Evolutionary conservation across 1,140 invertebrate genomes (phyloP), one percentile per base, ranked within the genome.

Genomic region (Scaptodrosophila lebanonensis): DNA sequence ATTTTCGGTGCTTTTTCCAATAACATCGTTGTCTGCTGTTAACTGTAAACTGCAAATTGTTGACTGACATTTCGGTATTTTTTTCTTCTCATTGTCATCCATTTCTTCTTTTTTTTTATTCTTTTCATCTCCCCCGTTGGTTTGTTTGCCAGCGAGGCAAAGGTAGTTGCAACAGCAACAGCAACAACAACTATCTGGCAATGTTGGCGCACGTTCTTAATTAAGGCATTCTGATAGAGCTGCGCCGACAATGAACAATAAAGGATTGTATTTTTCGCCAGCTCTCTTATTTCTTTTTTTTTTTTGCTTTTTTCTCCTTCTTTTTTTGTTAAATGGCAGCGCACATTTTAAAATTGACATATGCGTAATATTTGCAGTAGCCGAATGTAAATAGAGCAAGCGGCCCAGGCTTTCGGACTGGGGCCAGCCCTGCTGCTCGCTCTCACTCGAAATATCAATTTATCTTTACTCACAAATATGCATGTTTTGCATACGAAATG

Each of bases 401-500:
- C n/a, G n/a, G n/a, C n/a, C n/a, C n/a, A n/a, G n/a, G n/a, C n/a
- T n/a, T n/a, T n/a, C n/a, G n/a, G n/a, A n/a, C n/a, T n/a, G n/a
- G n/a, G n/a, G n/a, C n/a, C n/a, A n/a, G n/a, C n/a, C n/a, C n/a
- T n/a, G n/a, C n/a, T n/a, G n/a, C n/a, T n/a, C n/a, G n/a, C n/a
- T n/a, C n/a, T n/a, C n/a, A n/a, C n/a, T n/a, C n/a, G n/a, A 73
- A 73, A 72, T 77, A 77, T 77, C 73, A 77, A 77, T 77, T 77
- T 77, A 77, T 77, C 73, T 76, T 63, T 66, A 42, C 32, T 51
- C 68, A 57, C 29, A 58, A 17, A 53, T 51, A 40, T 77, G 56
- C 73, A 73, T 77, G 73, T 59, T 72, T 69, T 79, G 73, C 73
- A 77, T 77, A 63, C 65, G 30, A 79, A 79, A 59, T 42, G 22